These are phyloP conservation scores for Oreonectes daqikongensis DNA, from an alignment of 2,797 vertebrate species.

Conservation along the genomic window DNA sequence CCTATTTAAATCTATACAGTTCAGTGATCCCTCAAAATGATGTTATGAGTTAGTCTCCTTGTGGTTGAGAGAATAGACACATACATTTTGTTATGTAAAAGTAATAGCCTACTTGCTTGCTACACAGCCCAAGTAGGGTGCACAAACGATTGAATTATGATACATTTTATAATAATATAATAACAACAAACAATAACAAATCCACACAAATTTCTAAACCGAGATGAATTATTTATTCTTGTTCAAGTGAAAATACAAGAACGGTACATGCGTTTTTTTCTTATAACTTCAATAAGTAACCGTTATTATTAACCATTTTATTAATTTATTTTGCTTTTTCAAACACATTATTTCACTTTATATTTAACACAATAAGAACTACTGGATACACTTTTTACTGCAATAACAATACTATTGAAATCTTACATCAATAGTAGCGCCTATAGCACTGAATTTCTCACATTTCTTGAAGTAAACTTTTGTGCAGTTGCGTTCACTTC, in stretches of 20 bases:
- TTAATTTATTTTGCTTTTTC: not conserved
- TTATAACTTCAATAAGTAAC: not conserved
- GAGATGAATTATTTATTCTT: slow-evolving; percentile 65
- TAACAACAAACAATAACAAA: not conserved
- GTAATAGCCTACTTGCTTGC: too few relatives aligned
- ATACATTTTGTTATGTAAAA: too few relatives aligned
- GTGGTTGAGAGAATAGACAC: too few relatives aligned
- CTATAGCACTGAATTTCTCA: slow-evolving; percentile 18
- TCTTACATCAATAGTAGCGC: too few relatives aligned
- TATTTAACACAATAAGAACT: not conserved
- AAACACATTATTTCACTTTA: slow-evolving; percentile 37
- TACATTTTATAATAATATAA: too few relatives aligned
- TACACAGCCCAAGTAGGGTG: too few relatives aligned
- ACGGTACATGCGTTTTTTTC: slow-evolving; percentile 42
- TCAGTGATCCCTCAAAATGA: not conserved
- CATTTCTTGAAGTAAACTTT: not conserved
- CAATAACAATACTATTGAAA: not conserved
- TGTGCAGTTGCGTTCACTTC: not conserved
- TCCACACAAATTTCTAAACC: not conserved
- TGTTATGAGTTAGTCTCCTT: not conserved
- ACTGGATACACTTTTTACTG: not conserved
- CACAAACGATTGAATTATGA: too few relatives aligned
- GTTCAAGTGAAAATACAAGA: slow-evolving; percentile 62
- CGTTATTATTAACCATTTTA: not conserved
- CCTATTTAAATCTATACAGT: too few relatives aligned